phyloP scores from a whole-genome alignment of 2,888 invertebrate species.

The Rhingia rostrata region DNA sequence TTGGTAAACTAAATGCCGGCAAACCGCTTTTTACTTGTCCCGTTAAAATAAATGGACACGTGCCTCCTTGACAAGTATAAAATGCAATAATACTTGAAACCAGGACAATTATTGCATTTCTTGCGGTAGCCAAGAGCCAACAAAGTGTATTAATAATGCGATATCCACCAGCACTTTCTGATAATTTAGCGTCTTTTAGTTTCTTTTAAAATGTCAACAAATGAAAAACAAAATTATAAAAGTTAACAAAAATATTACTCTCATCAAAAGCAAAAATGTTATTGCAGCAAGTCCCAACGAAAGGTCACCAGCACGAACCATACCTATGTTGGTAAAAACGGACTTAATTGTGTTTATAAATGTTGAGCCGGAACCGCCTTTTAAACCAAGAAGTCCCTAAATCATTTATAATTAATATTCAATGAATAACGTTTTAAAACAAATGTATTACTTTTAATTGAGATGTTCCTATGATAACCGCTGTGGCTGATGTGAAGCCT shows the following conservation, averaged over 20 bases:
- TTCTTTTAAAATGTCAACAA: conserved; percentile 73
- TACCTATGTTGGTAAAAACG: conserved; percentile 87
- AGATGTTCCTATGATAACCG: conserved; percentile 93
- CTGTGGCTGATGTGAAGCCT: conserved; percentile 95
- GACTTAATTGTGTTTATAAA: conserved; percentile 90
- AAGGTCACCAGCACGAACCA: conserved; percentile 88
- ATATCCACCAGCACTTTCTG: conserved; percentile 78
- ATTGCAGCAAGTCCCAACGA: conserved; percentile 90
- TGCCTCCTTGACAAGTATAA: conserved; percentile 83
- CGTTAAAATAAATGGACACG: conserved; percentile 88
- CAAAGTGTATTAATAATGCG: conserved; percentile 84
- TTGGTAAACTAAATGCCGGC: conserved; percentile 87
- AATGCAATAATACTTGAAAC: conserved; percentile 85
- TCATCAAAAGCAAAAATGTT: conserved; percentile 87
- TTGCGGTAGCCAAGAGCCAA: conserved; percentile 91
- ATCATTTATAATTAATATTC: conserved; percentile 5
- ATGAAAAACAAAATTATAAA: conserved; percentile 1
- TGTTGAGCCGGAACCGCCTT: conserved; percentile 87
- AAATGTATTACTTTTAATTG: conserved; percentile 87
- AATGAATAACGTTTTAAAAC: neutral
- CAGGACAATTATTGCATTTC: conserved; percentile 93
- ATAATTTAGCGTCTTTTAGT: conserved; percentile 77
- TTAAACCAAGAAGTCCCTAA: conserved; percentile 87
- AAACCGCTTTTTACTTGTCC: conserved; percentile 88
- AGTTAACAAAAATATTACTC: conserved; percentile 85